Percentiles rank a stretch among this genome's conserved stretches.
These are phyloP conservation scores for Proales similis DNA, from an alignment of 1,140 invertebrate genomes.

Conservation along the genomic window DNA sequence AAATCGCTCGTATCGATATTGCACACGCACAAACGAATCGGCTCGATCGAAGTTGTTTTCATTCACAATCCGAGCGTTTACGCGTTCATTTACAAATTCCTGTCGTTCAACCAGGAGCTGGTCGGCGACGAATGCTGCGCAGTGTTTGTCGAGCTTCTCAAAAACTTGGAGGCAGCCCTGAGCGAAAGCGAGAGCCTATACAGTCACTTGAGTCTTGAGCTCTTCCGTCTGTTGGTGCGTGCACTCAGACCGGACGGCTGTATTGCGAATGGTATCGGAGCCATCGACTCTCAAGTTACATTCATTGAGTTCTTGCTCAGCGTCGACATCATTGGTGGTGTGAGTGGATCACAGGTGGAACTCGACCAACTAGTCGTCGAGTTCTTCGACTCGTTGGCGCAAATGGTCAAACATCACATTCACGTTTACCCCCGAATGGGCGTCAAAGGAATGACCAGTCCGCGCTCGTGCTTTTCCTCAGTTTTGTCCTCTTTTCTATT, in stretches of 20 bases:
- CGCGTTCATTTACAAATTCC: constrained; percentile 17
- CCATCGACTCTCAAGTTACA: constrained; percentile 70
- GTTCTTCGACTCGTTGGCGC: neutral
- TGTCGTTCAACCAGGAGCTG: constrained; percentile 41
- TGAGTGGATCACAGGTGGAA: neutral
- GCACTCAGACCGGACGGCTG: constrained; percentile 55
- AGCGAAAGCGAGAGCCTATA: neutral
- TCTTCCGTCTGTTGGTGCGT: constrained; percentile 3
- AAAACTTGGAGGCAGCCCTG: constrained; percentile 5
- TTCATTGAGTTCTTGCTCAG: constrained; percentile 63
- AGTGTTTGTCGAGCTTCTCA: constrained; percentile 39
- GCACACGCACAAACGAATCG: neutral
- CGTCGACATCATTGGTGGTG: constrained; percentile 59
- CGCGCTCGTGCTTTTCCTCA: constrained; percentile 51
- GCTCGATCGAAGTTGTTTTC: neutral
- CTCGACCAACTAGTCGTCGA: neutral
- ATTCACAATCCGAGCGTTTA: neutral
- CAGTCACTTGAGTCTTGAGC: neutral
- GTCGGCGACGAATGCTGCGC: constrained; percentile 40
- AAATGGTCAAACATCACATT: neutral
- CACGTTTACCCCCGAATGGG: constrained; percentile 41
- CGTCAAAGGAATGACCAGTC: constrained; percentile 58
- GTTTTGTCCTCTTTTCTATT: constrained; percentile 46
- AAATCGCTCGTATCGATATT: neutral
- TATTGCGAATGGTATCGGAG: constrained; percentile 64